Base-by-base conservation (phyloP, 1,140 invertebrate species). In the Tetragonula clypearis region DNA sequence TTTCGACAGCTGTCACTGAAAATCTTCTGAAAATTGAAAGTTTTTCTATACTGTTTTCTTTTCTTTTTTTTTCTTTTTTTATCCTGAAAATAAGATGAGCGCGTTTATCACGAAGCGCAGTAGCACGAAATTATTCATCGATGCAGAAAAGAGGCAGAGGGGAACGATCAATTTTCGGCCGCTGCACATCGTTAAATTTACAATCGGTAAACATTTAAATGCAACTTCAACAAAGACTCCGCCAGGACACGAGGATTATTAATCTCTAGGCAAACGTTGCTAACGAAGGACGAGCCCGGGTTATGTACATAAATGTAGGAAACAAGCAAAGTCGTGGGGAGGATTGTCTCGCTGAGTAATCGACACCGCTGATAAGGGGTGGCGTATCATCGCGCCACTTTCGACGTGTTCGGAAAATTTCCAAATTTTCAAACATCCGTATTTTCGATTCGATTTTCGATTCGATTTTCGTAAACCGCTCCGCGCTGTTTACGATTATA, bases 261-360 rank as follows among this genome's bases (percentile, higher is more conserved):
- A 85, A 87, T 87, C 82, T 79, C 60, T 74, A 21, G 53, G 69
- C 82, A 87, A 87, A 87, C 82, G 69, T 35, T 76, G 72, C 86
- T 87, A 87, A 87, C 86, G 86, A 87, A 87, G 72, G 82, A 41
- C 65, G 77, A 72, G 35, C 77, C 71, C 71, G 30, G 62, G 53
- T 69, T 86, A 26, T 87, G 82, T 65, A 80, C 82, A 79, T 76
- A 87, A 71, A 78, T 68, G 71, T 71, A 79, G 14, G 62, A 71
- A 74, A 77, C 17, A 15, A 49, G 58, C 71, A 35, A 87, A 84
- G 86, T 85, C 72, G 58, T 49, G 82, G 58, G 65, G 82, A 30
- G 30, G 30, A 69, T 76, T 79, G 65, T 58, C 62, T 69, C 23
- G 83, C 30, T 66, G 17, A 56, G 72, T 78, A 80, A 85, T 87